These are phyloP conservation scores for Anguilla pacifica DNA, from an alignment of 2,797 vertebrate genomes.

Conservation along the genomic window DNA sequence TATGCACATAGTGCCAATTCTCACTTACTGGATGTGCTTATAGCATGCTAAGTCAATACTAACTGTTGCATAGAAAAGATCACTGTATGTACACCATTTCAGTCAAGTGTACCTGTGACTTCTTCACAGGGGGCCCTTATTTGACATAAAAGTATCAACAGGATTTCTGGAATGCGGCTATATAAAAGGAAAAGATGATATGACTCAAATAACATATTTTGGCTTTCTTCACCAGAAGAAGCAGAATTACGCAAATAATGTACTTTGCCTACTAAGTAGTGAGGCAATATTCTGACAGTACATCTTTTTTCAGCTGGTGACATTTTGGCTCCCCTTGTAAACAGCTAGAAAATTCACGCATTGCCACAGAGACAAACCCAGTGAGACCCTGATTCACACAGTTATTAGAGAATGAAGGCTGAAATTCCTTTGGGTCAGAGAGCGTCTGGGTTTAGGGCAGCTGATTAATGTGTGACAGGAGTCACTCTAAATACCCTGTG, in stretches of 20 bases:
- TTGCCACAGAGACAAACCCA: constrained; percentile 50
- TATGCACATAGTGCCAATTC: background rate
- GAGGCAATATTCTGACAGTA: background rate
- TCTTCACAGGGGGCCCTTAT: background rate
- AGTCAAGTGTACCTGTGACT: background rate
- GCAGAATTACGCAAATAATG: background rate
- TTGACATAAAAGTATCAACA: background rate
- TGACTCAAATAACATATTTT: background rate
- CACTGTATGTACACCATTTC: background rate
- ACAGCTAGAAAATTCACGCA: constrained; percentile 34
- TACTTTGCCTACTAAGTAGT: background rate
- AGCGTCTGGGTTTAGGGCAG: constrained; percentile 11
- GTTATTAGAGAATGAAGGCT: constrained; percentile 40
- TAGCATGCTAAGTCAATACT: background rate
- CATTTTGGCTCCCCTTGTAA: constrained; percentile 32
- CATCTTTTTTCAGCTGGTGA: background rate
- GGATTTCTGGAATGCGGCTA: background rate
- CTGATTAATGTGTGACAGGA: constrained; percentile 56
- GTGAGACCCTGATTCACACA: constrained; percentile 57
- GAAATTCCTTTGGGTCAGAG: constrained; percentile 36
- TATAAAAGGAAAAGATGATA: background rate
- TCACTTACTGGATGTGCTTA: background rate
- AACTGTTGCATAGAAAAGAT: background rate
- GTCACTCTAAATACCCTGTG: constrained; percentile 50
- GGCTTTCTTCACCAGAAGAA: constrained; percentile 2